Evolutionary conservation across 1,140 invertebrate species (phyloP).

Genomic region (Cydia pomonella): DNA sequence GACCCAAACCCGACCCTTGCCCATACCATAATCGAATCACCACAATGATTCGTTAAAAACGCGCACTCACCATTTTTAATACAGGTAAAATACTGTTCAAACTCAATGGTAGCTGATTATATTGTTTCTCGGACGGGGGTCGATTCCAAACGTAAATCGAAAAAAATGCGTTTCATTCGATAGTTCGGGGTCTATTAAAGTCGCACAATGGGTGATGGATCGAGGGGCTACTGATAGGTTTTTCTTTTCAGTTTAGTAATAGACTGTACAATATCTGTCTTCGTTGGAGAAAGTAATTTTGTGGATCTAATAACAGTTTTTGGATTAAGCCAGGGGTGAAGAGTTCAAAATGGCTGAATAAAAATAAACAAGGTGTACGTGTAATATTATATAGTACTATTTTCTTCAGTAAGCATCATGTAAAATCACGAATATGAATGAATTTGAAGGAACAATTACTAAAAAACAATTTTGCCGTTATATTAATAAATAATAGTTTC

Average conservation of each 20-base stretch:
- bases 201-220: constrained; percentile 65
- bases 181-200: constrained; percentile 63
- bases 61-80: constrained; percentile 76
- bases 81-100: constrained; percentile 49
- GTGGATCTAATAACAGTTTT: background rate
- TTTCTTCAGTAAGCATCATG: too few species aligned
- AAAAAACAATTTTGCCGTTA: too few species aligned
- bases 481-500: too few species aligned
- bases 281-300: constrained; percentile 25
- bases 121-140: constrained; percentile 67
- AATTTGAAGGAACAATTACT: too few species aligned
- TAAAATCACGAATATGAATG: too few species aligned
- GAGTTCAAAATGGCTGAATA: too few species aligned
- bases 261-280: constrained; percentile 20
- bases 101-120: constrained; percentile 76
- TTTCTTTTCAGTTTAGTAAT: constrained; percentile 32
- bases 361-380: too few species aligned
- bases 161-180: constrained; percentile 69
- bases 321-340: background rate
- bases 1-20: constrained; percentile 40
- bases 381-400: too few species aligned
- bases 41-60: constrained; percentile 76
- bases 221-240: constrained; percentile 34
- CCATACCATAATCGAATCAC: constrained; percentile 72
- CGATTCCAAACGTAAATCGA: constrained; percentile 73